Base-by-base conservation (phyloP, 1,140 invertebrate genomes). In the Dendrolimus kikuchii region DNA sequence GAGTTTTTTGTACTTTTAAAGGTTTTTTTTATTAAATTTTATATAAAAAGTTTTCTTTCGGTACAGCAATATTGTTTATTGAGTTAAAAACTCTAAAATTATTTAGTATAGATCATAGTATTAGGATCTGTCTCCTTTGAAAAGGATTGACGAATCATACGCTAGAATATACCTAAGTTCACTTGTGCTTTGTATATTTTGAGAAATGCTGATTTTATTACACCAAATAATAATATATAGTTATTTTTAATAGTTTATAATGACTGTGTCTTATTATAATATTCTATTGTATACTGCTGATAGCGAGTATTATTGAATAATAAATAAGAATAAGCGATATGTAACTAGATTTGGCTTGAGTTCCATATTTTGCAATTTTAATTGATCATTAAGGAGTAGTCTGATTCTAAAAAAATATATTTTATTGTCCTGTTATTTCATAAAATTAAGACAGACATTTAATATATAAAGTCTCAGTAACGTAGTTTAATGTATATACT, bases 81-180 rank as follows among this genome's bases (percentile, higher is more conserved):
- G 77, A 67, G 81, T 84, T 84, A 57, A 59, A 66, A 84, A 84
- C 77, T 76, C 81, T 60, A 36, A 39, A 23, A 23, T 23, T 23
- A 23, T 23, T 23, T 64, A 57, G 40, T 46, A 46, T 82, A 74
- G 60, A 44, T 56, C 0, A 65, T 71, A 73, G 57, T 61, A 38
- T 48, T 72, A 64, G 43, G 47, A 70, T 60, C 62, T 62, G 77
- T 81, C 71, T 77, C 77, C 75, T 56, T 38, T 10, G 49, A 50
- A 51, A 54, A 39, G 79, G 80, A 81, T 77, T 41, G 77, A 83
- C 74, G 60, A 71, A 77, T 81, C 82, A 86, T 86, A 82, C 77
- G 82, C 82, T 86, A 86, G 82, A 83, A 80, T 81, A 81, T 78
- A 83, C 82, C 82, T 86, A 86, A 86, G 82, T 81, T 68, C 67